Evolutionary conservation across 1,140 invertebrate genomes (phyloP).

Genomic region (Eriosoma lanigerum): DNA sequence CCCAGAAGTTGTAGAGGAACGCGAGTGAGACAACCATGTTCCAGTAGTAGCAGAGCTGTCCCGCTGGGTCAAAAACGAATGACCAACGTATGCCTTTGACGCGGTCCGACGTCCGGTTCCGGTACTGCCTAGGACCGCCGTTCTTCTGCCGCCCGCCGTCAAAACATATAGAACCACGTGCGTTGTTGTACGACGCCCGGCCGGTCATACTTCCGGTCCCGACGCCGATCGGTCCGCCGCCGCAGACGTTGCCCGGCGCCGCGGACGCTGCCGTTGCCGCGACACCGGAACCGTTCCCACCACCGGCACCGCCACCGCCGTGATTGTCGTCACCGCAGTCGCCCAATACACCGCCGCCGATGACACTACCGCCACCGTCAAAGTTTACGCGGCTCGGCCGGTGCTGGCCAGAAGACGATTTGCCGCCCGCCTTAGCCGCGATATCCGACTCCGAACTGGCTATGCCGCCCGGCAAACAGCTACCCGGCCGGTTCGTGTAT

Average conservation of each 20-base stretch:
- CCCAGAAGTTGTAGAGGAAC: constrained; percentile 99
- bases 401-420: constrained; percentile 58
- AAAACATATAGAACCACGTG: constrained; percentile 47
- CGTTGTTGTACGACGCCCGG: constrained; percentile 39
- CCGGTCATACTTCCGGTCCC: constrained; percentile 15
- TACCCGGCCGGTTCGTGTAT: constrained; percentile 64
- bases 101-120: constrained; percentile 30
- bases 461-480: constrained; percentile 59
- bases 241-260: constrained; percentile 58
- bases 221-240: constrained; percentile 16
- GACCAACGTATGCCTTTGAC: constrained; percentile 70
- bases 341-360: constrained; percentile 59
- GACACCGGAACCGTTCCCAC: constrained; percentile 60
- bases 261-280: constrained; percentile 61
- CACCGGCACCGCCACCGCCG: constrained; percentile 23
- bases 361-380: constrained; percentile 64
- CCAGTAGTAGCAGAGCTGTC: constrained; percentile 92
- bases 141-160: constrained; percentile 32
- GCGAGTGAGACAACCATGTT: constrained; percentile 96
- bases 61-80: constrained; percentile 90
- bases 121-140: constrained; percentile 38
- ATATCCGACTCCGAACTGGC: constrained; percentile 72
- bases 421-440: constrained; percentile 63
- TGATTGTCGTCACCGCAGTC: constrained; percentile 57
- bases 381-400: constrained; percentile 68